phyloP scores from a whole-genome alignment of 37 sponge, comb jelly and placozoan species.

The Eunapius fragilis region DNA sequence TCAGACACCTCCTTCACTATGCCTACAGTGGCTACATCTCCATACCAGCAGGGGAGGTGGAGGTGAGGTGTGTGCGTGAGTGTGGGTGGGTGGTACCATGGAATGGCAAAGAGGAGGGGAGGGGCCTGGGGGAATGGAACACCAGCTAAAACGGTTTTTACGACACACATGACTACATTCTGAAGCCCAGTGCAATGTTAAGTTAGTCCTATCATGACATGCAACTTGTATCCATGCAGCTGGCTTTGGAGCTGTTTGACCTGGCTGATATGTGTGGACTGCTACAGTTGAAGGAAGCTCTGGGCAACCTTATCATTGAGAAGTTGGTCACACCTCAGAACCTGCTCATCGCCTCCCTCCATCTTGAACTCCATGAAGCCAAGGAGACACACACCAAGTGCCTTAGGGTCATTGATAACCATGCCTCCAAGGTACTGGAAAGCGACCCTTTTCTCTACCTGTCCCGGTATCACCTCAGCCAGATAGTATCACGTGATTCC shows the following conservation, averaged over 20 bases:
- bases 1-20: slow-evolving; percentile 48
- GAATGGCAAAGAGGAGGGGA: too few species aligned
- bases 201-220: too few species aligned
- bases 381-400: slow-evolving; percentile 18
- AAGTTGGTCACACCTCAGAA: slow-evolving; percentile 23
- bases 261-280: slow-evolving; percentile 67
- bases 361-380: slow-evolving; percentile 19
- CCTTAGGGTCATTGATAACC: slow-evolving; percentile 32
- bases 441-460: slow-evolving; percentile 11
- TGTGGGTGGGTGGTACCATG: too few species aligned
- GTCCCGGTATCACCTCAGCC: background rate
- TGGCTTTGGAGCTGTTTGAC: slow-evolving; percentile 48
- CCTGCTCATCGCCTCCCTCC: slow-evolving; percentile 7
- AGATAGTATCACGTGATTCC: slow-evolving; percentile 14
- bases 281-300: slow-evolving; percentile 27
- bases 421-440: slow-evolving; percentile 17
- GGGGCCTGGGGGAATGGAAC: too few species aligned
- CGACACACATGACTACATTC: too few species aligned
- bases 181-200: too few species aligned
- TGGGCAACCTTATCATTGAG: slow-evolving; percentile 32
- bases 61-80: slow-evolving; percentile 19
- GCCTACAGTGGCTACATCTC: slow-evolving; percentile 48
- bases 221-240: background rate
- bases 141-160: too few species aligned
- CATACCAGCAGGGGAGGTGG: background rate